A percentile compares a stretch with the other conserved stretches of the same genome.
Conservation (phyloP, 2,797 vertebrate genomes). For the Acrossocheilus fasciatus region DNA sequence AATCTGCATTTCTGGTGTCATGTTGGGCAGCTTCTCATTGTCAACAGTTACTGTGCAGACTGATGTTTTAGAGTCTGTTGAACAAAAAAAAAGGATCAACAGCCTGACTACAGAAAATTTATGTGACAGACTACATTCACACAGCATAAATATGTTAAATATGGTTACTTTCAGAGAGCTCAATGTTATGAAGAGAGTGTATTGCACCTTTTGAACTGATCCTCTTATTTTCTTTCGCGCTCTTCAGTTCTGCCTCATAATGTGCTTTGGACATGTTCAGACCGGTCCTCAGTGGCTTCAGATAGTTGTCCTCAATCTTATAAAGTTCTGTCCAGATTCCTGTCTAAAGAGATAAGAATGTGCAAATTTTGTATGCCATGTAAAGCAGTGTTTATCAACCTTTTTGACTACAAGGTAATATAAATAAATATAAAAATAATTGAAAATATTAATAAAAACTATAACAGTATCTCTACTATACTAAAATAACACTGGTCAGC, state of each 20-base stretch:
- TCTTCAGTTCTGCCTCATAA: slow-evolving; percentile 93
- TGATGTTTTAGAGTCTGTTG: slow-evolving; percentile 72
- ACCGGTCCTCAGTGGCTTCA: slow-evolving; percentile 90
- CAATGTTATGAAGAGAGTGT: background rate
- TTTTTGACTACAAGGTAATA: background rate
- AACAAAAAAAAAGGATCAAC: slow-evolving; percentile 16
- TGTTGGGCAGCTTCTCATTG: slow-evolving; percentile 84
- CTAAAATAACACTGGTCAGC: background rate
- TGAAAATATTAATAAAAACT: background rate
- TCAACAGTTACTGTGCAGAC: slow-evolving; percentile 82
- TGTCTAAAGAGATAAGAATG: slow-evolving; percentile 67
- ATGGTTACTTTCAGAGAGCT: background rate
- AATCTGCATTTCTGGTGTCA: slow-evolving; percentile 91
- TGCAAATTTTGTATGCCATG: background rate
- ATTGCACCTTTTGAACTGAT: slow-evolving; percentile 71
- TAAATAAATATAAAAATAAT: background rate
- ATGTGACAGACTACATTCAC: background rate
- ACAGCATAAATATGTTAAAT: background rate
- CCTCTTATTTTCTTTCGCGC: slow-evolving; percentile 76
- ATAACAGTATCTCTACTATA: background rate
- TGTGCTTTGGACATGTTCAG: slow-evolving; percentile 97
- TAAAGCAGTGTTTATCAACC: background rate
- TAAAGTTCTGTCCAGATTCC: slow-evolving; percentile 89
- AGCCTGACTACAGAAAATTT: background rate
- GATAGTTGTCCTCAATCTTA: slow-evolving; percentile 86